phyloP scores from a whole-genome alignment of 2,797 vertebrate species.

The Macroramphosus scolopax region DNA sequence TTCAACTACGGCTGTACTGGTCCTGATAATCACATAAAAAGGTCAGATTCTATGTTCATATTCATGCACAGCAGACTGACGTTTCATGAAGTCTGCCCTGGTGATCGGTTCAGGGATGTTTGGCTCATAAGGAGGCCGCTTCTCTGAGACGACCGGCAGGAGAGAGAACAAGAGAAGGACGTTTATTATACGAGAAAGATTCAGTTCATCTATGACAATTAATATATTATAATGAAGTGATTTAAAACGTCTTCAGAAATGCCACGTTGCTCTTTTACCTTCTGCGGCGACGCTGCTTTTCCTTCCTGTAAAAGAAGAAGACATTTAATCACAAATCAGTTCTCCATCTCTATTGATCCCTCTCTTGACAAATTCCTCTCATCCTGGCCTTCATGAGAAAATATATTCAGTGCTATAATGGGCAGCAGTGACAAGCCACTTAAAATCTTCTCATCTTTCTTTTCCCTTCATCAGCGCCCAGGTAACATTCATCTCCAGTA shows the following conservation, averaged over 20 bases:
- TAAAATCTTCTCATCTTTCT: constrained; percentile 31
- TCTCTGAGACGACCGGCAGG: constrained; percentile 45
- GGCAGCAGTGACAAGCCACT: constrained; percentile 6
- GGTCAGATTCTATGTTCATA: too few species aligned
- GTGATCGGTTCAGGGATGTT: constrained; percentile 75
- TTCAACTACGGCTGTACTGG: too few species aligned
- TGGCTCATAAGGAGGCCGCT: constrained; percentile 67
- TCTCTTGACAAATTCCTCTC: constrained; percentile 1
- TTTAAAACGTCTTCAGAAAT: too few species aligned
- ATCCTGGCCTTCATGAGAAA: too few species aligned
- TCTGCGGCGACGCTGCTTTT: constrained; percentile 41
- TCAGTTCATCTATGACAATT: too few species aligned
- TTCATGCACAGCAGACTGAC: constrained; percentile 42
- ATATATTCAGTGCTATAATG: too few species aligned
- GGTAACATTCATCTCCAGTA: constrained; percentile 17
- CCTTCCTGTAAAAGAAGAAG: constrained; percentile 61
- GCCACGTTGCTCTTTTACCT: constrained; percentile 51
- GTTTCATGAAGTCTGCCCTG: constrained; percentile 75
- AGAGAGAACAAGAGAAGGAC: not conserved
- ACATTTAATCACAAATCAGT: not conserved
- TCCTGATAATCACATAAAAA: too few species aligned
- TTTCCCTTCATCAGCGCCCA: constrained; percentile 15
- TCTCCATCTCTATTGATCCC: not conserved
- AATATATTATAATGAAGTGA: too few species aligned
- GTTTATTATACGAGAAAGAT: not conserved